Conservation (phyloP, 2,113 vertebrate genomes). For the Actinemys pallida region DNA sequence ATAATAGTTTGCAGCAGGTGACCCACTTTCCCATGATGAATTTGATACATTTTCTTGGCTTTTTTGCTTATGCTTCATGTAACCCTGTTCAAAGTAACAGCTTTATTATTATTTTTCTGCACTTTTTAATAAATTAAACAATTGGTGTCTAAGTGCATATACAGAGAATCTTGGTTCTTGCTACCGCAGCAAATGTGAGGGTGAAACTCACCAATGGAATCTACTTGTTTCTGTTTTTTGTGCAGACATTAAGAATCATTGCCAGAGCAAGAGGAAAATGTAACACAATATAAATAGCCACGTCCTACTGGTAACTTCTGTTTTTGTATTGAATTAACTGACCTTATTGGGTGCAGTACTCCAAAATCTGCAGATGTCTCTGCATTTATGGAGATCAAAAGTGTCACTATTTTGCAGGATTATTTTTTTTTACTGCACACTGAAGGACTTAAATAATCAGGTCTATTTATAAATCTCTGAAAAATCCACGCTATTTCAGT, state of each 20-base stretch:
- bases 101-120: background rate
- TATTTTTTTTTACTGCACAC: background rate
- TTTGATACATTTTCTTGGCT: background rate
- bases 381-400: background rate
- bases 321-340: conserved; percentile 3
- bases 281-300: conserved; percentile 7
- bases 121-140: background rate
- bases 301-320: background rate
- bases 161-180: background rate
- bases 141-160: background rate
- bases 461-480: conserved; percentile 1
- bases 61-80: background rate
- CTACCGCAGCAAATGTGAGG: background rate
- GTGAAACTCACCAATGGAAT: background rate
- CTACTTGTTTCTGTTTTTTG: conserved; percentile 10
- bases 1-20: background rate
- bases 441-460: background rate
- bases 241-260: conserved; percentile 26
- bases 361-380: background rate
- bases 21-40: background rate
- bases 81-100: background rate
- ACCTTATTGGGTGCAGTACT: background rate
- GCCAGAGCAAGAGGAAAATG: background rate
- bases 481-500: conserved; percentile 6
- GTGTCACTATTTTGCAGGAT: background rate